Base-by-base conservation (phyloP, 2,888 invertebrate species). In the Eilema griseolum region DNA sequence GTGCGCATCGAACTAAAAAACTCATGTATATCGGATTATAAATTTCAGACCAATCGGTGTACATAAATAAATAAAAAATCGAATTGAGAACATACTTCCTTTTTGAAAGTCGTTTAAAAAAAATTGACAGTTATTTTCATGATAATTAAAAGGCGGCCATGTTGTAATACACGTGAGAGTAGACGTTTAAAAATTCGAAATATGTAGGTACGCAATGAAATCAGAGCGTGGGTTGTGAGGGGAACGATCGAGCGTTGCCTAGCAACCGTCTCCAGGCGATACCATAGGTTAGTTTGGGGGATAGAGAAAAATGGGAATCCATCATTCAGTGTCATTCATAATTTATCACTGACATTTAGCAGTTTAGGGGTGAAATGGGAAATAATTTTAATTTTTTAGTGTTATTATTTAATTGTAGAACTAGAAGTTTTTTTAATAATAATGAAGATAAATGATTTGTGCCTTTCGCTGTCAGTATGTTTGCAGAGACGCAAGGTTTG, bases 191-290 rank as follows among this genome's bases (percentile, higher is more conserved):
- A 85, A 83, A 84, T 85, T 80, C 79, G 77, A 87, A 86, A 84
- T 81, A 77, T 74, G 79, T 76, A 82, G 74, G 79, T 76, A 82
- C 81, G 78, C 79, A 81, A 73, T 80, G 80, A 82, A 86, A 85
- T 83, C 83, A 81, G 84, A 83, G 85, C 80, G 80, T 77, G 73
- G 83, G 76, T 77, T 75, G 82, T 82, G 82, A 75, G 83, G 87
- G 85, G 84, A 87, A 85, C 89, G 89, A 89, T 88, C 88, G 86
- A 71, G 66, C 77, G 90, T 90, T 86, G 89, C 91, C 82, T 87
- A 85, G 91, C 90, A 90, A 91, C 91, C 79, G 82, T 85, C 86
- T 83, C 89, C 79, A 80, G 81, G 84, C 77, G 79, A 81, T 80
- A 33, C 75, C 76, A 78, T 61, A 86, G 85, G 83, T 67, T 63